Evolutionary conservation across 1,140 invertebrate species (phyloP).

Genomic region (Dendroctonus valens): DNA sequence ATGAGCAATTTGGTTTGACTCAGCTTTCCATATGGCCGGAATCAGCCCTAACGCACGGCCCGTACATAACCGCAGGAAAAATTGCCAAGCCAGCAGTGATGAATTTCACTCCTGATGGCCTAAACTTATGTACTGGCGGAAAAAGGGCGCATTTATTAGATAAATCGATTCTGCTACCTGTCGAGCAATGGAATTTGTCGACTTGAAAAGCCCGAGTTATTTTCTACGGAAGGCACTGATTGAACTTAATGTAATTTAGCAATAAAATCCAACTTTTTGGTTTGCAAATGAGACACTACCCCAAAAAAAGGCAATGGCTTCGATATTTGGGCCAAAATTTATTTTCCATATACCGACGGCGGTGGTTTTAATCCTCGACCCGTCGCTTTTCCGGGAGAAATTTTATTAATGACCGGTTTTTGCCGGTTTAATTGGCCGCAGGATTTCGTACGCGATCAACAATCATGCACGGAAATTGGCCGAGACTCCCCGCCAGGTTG

Average conservation of each 20-base stretch:
- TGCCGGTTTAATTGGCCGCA: constrained; percentile 24
- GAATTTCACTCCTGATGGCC: constrained; percentile 26
- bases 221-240: too few species aligned
- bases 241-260: too few species aligned
- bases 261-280: too few species aligned
- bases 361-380: constrained; percentile 24
- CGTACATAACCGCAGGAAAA: constrained; percentile 28
- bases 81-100: constrained; percentile 22
- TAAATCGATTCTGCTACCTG: too few species aligned
- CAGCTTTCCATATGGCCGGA: constrained; percentile 25
- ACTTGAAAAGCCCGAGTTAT: too few species aligned
- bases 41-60: constrained; percentile 19
- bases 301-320: too few species aligned
- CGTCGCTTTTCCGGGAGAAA: constrained; percentile 10
- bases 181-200: too few species aligned
- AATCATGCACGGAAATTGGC: neutral
- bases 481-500: too few species aligned
- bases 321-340: constrained; percentile 1
- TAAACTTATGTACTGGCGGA: neutral
- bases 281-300: too few species aligned
- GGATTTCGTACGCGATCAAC: constrained; percentile 10
- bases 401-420: constrained; percentile 27
- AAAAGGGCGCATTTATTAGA: too few species aligned
- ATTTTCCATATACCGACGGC: constrained; percentile 21
- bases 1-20: constrained; percentile 30